Base-by-base conservation (phyloP, 2,113 vertebrate genomes). In the Seriola quinqueradiata region DNA sequence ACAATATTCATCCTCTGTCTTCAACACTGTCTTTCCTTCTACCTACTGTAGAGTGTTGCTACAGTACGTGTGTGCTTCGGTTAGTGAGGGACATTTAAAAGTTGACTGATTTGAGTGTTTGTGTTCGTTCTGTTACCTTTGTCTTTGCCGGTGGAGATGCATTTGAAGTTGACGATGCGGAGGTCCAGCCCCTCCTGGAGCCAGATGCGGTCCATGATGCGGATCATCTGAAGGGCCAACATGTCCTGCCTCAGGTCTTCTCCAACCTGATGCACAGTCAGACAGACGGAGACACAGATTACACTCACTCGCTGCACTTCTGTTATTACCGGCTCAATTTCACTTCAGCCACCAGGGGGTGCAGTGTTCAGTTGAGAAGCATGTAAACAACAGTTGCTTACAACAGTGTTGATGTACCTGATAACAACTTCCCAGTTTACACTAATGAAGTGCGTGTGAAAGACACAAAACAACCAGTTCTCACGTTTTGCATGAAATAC, bases 161-260 rank as follows among this genome's bases (percentile, higher is more conserved):
- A 99, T 89, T 97, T 99, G 90, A 99, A 99, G 91, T 99, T 97
- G 77, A 99, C 98, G 76, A 99, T 99, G 60, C 98, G 96, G 44
- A 99, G 94, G 92, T 99, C 98, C 78, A 99, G 95, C 1, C 98
- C 98, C 84, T 99, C 98, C 91, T 99, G 98, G 84, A 99, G 95
- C 98, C 98, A 99, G 85, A 99, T 97, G 80, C 99, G 97, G 92
- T 99, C 98, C 98, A 99, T 99, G 68, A 99, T 97, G 75, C 97
- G 98, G 92, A 99, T 99, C 97, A 99, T 98, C 92, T 99, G 98
- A 50, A 99, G 96, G 54, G 98, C 98, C 89, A 99, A 86, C 98
- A 99, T 99, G 93, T 99, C 98, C 94, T 99, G 98, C 40, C 98
- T 95, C 86, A 99, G 92, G 93, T 99, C 98, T 89, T 99, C 98